These are phyloP conservation scores for Clarias gariepinus DNA, from an alignment of 2,113 vertebrate genomes.

Conservation along the genomic window DNA sequence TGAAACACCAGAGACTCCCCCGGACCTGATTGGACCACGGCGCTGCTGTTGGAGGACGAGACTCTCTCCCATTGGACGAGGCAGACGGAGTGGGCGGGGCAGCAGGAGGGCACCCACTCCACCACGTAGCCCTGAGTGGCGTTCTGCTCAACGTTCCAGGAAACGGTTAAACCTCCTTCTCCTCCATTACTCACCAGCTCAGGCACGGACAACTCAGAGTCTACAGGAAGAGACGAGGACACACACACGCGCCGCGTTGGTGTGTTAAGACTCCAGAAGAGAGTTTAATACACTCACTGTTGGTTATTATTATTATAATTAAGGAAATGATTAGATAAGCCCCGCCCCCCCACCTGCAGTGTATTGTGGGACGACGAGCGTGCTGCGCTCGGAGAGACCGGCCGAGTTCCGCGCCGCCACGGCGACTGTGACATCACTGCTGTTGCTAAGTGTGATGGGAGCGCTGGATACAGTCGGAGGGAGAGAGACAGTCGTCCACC, in stretches of 20 bases:
- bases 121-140: slow-evolving; percentile 65
- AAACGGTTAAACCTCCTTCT: slow-evolving; percentile 59
- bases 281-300: not conserved
- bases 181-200: slow-evolving; percentile 38
- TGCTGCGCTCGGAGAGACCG: slow-evolving; percentile 60
- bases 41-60: slow-evolving; percentile 57
- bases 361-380: slow-evolving; percentile 53
- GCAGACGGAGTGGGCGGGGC: slow-evolving; percentile 59
- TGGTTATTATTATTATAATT: not conserved
- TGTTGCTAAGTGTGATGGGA: slow-evolving; percentile 60
- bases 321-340: not conserved
- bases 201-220: slow-evolving; percentile 41
- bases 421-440: slow-evolving; percentile 50
- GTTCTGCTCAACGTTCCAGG: slow-evolving; percentile 61
- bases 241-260: not conserved
- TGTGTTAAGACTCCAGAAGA: not conserved
- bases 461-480: not conserved
- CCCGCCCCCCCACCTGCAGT: slow-evolving; percentile 61
- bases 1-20: not conserved
- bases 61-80: slow-evolving; percentile 67
- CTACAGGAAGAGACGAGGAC: slow-evolving; percentile 48
- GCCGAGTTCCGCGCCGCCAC: slow-evolving; percentile 61
- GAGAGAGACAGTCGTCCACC: slow-evolving; percentile 38
- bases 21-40: slow-evolving; percentile 66
- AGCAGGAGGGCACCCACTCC: slow-evolving; percentile 65